Evolutionary conservation across 2,888 invertebrate genomes (phyloP), one percentile per base, ranked within the genome.

Genomic region (Drosophila tripunctata): DNA sequence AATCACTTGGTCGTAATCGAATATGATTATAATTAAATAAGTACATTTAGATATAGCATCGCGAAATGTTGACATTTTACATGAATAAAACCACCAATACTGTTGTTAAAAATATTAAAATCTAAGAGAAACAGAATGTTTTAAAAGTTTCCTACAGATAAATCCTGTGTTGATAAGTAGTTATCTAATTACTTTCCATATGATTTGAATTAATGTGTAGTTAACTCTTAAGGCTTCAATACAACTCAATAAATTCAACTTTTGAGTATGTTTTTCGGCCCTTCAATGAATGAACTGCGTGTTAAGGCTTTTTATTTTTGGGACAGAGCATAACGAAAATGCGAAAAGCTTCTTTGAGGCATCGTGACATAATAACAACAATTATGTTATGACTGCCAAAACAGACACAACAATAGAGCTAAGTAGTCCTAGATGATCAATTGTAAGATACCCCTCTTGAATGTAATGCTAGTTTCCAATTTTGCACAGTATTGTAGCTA

Each of bases 1-100:
- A 51, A 33, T 43, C 58, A 60, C 22, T 31, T 33, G 43, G 6
- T 27, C 27, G 33, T 24, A 38, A 45, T 15, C 27, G 36, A 38
- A 38, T 22, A 15, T 27, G 21, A 30, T 68, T n/a, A 56, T 38
- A 30, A 30, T 12, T 2, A 31, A 15, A 7, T 31, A 31, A 14
- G 12, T 30, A 22, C 10, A 41, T 19, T 51, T 50, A 21, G 40
- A 48, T 44, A 14, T 62, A 44, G 54, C 36, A 56, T 51, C 35
- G 10, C 30, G 52, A 56, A 69, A 56, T 67, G 61, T 67, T 67
- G 56, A 48, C 45, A 45, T 70, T 55, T 56, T 50, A 70, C 36
- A 61, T 60, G 36, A 65, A 65, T 65, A 58, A 41, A 70, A 40
- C 17, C 55, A 45, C 57, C 56, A 31, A 58, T 57, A 14, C 38